Conservation (phyloP, 2,797 vertebrate species). For the Mastacembelus armatus region DNA sequence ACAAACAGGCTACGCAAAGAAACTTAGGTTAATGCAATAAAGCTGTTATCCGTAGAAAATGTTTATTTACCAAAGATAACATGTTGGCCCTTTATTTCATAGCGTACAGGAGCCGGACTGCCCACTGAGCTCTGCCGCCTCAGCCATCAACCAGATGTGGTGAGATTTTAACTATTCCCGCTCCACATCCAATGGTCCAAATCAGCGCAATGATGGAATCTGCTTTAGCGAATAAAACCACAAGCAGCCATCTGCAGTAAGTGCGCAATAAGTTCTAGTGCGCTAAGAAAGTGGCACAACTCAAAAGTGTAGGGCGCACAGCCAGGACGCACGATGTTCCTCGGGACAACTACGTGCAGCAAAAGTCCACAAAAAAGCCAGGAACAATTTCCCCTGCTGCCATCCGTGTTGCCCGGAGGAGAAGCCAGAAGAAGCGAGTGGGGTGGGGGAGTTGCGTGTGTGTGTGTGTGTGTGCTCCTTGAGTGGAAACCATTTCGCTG, state of each 20-base stretch:
- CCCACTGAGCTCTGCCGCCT: background rate
- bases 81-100: slow-evolving; percentile 7
- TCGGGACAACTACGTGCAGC: background rate
- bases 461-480: slow-evolving; percentile 1
- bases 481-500: slow-evolving; percentile 27
- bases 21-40: background rate
- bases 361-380: slow-evolving; percentile 1
- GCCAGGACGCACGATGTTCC: background rate
- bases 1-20: background rate
- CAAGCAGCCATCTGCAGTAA: background rate
- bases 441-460: background rate
- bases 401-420: slow-evolving; percentile 16
- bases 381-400: background rate
- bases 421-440: background rate
- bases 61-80: slow-evolving; percentile 3
- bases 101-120: background rate
- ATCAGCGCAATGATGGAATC: background rate
- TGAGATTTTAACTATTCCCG: slow-evolving; percentile 21
- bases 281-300: slow-evolving; percentile 15
- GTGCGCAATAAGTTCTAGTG: slow-evolving; percentile 19
- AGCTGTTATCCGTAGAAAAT: background rate
- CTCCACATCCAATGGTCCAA: slow-evolving; percentile 21
- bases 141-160: slow-evolving; percentile 21
- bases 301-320: slow-evolving; percentile 2
- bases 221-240: background rate